These are phyloP conservation scores for Noctua comes DNA, from an alignment of 2,888 invertebrate genomes.

Conservation along the genomic window DNA sequence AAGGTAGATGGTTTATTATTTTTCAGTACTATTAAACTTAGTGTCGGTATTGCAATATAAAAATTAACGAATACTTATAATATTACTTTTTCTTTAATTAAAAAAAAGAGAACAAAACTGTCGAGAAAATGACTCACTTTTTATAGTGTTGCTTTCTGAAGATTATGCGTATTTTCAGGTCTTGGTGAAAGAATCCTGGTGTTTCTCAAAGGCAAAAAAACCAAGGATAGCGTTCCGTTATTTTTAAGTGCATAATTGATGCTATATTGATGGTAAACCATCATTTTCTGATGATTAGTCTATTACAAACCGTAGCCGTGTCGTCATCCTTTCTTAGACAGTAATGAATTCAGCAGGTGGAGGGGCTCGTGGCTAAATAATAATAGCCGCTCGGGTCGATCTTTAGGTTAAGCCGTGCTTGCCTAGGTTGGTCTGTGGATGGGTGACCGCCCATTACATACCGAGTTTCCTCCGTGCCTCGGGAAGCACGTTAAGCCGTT, in stretches of 20 bases:
- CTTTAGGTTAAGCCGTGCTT: no score
- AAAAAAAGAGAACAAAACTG: not conserved
- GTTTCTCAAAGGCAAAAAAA: not conserved
- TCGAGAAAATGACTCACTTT: not conserved
- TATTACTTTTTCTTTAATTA: not conserved
- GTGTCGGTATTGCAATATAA: not conserved
- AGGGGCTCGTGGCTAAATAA: no score
- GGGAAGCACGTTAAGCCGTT: no score
- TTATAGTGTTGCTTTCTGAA: not conserved
- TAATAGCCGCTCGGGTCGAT: no score
- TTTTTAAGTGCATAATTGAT: no score
- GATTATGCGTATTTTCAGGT: not conserved
- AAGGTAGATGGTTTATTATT: constrained; percentile 72
- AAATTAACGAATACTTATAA: not conserved
- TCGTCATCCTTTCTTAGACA: not conserved
- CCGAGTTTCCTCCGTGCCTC: no score
- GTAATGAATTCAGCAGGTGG: not conserved
- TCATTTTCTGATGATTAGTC: not conserved
- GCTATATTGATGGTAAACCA: no score
- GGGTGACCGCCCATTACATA: no score
- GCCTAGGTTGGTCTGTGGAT: no score
- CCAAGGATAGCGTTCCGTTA: not conserved
- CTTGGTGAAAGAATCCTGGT: not conserved
- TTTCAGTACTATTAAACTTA: not conserved
- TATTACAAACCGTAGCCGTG: not conserved